phyloP scores from a whole-genome alignment of 2,797 vertebrate genomes.

The Calcarius lapponicus region DNA sequence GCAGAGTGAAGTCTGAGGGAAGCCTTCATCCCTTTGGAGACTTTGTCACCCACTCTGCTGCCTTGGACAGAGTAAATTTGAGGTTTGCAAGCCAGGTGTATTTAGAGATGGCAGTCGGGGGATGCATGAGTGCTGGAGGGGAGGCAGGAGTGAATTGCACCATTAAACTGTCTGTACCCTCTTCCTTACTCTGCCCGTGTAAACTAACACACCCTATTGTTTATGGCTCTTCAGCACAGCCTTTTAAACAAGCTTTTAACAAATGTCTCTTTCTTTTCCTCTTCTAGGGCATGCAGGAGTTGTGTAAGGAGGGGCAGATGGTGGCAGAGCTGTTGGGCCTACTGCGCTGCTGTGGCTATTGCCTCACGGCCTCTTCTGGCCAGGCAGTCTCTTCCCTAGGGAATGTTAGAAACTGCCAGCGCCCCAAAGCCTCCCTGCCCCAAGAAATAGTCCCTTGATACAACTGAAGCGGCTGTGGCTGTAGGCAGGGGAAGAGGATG shows the following conservation, averaged over 20 bases:
- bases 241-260: slow-evolving; percentile 10
- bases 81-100: not conserved
- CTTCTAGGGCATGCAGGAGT: not conserved
- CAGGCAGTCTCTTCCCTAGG: not conserved
- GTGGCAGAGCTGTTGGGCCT: not conserved
- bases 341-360: not conserved
- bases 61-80: not conserved
- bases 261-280: not conserved
- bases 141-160: not conserved
- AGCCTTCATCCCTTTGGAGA: not conserved
- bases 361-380: not conserved
- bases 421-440: not conserved
- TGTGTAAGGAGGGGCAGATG: not conserved
- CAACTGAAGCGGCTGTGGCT: not conserved
- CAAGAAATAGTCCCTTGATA: not conserved
- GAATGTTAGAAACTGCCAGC: not conserved
- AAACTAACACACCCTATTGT: not conserved
- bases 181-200: not conserved
- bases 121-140: not conserved
- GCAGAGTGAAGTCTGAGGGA: not conserved
- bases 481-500: not conserved
- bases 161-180: not conserved
- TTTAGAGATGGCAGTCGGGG: not conserved
- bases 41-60: not conserved
- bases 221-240: not conserved